Conservation (phyloP, 2,113 vertebrate species). For the Hemiscyllium ocellatum region DNA sequence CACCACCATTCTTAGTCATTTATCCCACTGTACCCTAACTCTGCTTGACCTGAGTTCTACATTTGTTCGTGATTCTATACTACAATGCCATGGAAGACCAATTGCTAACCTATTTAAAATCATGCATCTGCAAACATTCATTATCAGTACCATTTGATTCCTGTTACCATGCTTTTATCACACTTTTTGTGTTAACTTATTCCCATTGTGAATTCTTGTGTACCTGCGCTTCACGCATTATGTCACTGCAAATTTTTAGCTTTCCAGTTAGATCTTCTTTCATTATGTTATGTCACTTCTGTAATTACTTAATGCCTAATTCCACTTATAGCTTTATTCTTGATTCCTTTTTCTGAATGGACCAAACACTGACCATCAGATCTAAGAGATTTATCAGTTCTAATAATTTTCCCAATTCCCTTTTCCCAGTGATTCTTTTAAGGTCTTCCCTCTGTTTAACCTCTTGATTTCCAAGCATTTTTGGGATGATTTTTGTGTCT, state of each 20-base stretch:
- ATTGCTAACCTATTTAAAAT: neutral
- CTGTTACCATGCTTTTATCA: neutral
- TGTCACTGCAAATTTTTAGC: neutral
- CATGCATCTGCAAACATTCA: neutral
- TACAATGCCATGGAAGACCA: neutral
- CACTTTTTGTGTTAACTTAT: neutral
- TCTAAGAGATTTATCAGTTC: no score
- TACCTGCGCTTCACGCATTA: neutral
- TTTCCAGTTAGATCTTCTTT: neutral
- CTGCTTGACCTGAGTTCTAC: neutral
- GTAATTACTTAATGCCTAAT: neutral
- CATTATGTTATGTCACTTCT: neutral
- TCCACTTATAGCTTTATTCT: neutral
- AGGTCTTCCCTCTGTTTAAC: no score
- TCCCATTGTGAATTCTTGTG: neutral
- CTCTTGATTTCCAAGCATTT: no score
- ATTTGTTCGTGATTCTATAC: neutral
- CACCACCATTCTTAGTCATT: neutral
- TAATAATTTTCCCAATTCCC: no score
- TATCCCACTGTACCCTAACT: neutral
- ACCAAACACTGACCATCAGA: neutral
- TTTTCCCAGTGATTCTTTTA: no score
- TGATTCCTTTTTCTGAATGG: neutral
- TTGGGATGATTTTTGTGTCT: no score
- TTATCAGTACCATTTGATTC: neutral